Evolutionary conservation across 2,797 vertebrate species (phyloP).

Genomic region (Lemur catta): DNA sequence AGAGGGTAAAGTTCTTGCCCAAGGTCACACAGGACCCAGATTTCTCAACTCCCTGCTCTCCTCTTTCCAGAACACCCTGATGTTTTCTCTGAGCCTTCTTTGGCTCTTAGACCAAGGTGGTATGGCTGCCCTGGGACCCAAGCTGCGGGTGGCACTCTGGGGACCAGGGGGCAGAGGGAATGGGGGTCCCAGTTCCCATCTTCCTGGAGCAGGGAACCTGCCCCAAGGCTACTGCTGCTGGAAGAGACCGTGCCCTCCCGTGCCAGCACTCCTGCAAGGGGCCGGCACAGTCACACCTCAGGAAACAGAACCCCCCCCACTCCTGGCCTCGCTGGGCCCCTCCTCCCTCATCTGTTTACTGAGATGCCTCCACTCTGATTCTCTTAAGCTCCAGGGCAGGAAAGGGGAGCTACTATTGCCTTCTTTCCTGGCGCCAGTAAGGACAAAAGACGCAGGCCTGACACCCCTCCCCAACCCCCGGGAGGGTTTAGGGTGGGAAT

Average conservation of each 20-base stretch:
- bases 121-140: neutral
- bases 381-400: neutral
- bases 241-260: neutral
- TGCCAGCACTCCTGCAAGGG: accelerated
- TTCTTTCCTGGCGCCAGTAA: slow-evolving; percentile 72
- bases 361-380: neutral
- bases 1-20: neutral
- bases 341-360: neutral
- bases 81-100: neutral
- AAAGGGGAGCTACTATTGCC: neutral
- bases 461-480: neutral
- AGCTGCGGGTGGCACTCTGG: neutral
- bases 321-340: accelerated
- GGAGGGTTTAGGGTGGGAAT: neutral
- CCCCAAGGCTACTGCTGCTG: neutral
- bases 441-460: slow-evolving; percentile 53
- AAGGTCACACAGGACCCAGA: neutral
- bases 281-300: neutral
- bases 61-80: neutral
- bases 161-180: neutral
- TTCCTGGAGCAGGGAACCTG: neutral
- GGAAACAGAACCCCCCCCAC: neutral
- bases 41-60: neutral
- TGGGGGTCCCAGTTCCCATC: neutral
- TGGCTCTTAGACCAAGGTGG: neutral